Conservation (phyloP, 2,113 vertebrate species). For the Ginglymostoma cirratum region DNA sequence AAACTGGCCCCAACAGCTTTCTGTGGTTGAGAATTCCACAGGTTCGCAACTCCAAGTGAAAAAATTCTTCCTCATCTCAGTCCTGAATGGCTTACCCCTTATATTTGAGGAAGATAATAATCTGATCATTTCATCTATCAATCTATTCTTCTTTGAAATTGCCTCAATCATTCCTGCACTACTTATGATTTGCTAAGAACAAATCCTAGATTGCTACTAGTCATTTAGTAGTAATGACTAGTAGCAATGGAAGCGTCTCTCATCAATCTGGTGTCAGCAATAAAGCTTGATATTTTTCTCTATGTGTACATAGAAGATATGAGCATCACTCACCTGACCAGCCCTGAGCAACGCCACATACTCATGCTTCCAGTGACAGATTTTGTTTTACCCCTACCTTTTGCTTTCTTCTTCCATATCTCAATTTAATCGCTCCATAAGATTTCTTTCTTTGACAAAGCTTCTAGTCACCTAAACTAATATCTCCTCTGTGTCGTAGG, state of each 20-base stretch:
- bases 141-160: not conserved
- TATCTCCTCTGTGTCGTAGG: too few relatives aligned
- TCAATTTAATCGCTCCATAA: not conserved
- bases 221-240: too few relatives aligned
- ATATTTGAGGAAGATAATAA: not conserved
- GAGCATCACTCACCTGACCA: not conserved
- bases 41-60: too few relatives aligned
- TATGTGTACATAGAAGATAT: too few relatives aligned
- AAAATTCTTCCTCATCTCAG: too few relatives aligned
- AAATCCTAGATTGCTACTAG: not conserved
- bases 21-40: too few relatives aligned
- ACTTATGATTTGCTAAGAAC: not conserved
- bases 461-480: too few relatives aligned
- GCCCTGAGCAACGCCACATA: not conserved
- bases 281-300: not conserved
- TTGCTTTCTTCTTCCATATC: not conserved
- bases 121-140: not conserved
- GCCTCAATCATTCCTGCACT: not conserved
- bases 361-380: not conserved
- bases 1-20: too few relatives aligned
- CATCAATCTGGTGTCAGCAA: not conserved
- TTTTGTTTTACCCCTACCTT: not conserved
- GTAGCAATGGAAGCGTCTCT: not conserved
- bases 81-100: too few relatives aligned
- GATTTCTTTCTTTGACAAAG: too few relatives aligned